Evolutionary conservation across 2,888 invertebrate species (phyloP).

Genomic region (Uropetala carovei): DNA sequence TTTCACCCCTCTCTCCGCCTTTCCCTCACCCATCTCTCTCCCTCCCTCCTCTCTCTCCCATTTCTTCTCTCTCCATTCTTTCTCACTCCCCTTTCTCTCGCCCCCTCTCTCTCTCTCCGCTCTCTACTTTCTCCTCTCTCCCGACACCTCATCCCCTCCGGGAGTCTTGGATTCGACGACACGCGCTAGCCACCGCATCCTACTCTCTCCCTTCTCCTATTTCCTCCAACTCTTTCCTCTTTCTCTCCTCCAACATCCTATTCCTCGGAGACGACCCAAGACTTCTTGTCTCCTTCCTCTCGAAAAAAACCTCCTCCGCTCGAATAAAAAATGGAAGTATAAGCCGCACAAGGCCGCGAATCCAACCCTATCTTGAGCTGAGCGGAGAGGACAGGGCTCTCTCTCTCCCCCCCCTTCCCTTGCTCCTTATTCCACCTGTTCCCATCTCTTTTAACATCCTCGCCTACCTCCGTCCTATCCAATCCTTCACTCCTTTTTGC

Average conservation of each 20-base stretch:
- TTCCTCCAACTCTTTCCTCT: neutral
- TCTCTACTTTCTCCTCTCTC: no score
- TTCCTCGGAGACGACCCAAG: neutral
- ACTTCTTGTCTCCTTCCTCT: neutral
- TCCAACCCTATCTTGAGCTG: conserved; percentile 7
- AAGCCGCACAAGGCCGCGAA: conserved; percentile 18
- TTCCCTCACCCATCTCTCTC: neutral
- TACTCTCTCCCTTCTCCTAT: neutral
- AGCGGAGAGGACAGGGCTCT: neutral
- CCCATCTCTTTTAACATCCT: neutral
- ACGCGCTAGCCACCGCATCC: neutral
- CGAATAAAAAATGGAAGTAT: neutral
- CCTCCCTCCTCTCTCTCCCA: neutral
- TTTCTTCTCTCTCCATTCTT: neutral
- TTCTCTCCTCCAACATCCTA: neutral
- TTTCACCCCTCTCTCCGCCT: neutral
- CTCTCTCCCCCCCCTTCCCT: neutral
- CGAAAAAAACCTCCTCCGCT: neutral
- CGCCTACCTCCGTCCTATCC: neutral
- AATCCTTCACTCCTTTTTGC: neutral
- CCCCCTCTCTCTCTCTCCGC: neutral
- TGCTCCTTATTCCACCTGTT: conserved; percentile 1
- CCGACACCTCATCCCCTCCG: neutral
- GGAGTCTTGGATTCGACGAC: neutral
- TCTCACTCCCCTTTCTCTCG: neutral